Conservation (phyloP, 1,140 invertebrate species). For the Drosophila suzukii region DNA sequence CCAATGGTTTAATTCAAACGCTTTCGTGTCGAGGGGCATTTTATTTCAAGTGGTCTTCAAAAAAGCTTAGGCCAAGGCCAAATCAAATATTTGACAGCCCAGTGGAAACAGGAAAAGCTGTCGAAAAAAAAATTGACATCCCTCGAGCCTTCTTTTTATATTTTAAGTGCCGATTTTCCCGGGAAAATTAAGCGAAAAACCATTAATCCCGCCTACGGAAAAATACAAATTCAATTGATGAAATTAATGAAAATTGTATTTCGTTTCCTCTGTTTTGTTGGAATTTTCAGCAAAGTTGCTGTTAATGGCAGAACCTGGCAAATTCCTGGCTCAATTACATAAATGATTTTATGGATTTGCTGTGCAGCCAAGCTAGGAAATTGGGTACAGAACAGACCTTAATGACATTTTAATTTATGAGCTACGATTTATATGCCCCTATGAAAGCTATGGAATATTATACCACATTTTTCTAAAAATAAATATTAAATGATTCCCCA, state of each 20-base stretch:
- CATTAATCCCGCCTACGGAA: conserved; percentile 27
- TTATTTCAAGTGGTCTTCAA: conserved; percentile 15
- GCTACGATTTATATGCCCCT: background rate
- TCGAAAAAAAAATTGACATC: conserved; percentile 35
- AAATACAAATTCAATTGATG: conserved; percentile 38
- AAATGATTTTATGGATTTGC: conserved; percentile 44
- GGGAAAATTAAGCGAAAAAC: conserved; percentile 38
- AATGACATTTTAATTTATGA: conserved; percentile 54
- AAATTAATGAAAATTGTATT: conserved; percentile 43
- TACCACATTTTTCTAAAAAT: no score
- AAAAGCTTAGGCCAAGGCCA: conserved; percentile 33
- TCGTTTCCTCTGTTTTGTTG: background rate
- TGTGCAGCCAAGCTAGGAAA: conserved; percentile 5
- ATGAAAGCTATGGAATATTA: no score
- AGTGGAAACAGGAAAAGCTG: conserved; percentile 13
- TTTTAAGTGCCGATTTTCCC: conserved; percentile 13
- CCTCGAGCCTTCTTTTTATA: conserved; percentile 19
- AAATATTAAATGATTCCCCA: no score
- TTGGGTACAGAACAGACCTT: conserved; percentile 18
- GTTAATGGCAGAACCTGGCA: conserved; percentile 31
- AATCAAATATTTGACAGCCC: conserved; percentile 56
- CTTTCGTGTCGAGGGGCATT: conserved; percentile 7
- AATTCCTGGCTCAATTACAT: conserved; percentile 34
- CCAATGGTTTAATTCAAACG: conserved; percentile 15
- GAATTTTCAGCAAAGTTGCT: conserved; percentile 19